Evolutionary conservation across 2,888 invertebrate species (phyloP), one percentile per base, ranked within the genome.

Genomic region (Melinaea menophilus): DNA sequence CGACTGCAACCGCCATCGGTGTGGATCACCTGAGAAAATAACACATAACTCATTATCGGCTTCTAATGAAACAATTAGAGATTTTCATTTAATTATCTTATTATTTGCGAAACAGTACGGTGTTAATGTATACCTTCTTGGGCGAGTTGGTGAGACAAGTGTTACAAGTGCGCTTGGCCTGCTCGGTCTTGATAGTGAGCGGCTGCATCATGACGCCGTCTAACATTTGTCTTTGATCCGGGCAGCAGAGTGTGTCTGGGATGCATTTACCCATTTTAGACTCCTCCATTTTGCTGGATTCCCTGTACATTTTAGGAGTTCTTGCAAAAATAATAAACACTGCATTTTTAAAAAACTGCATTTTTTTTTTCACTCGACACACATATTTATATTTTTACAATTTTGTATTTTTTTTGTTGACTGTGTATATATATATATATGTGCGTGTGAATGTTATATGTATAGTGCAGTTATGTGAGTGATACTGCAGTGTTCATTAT

Each of bases 1-100:
- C 94, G 88, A 78, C 94, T 94, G 80, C 94, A 95, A 2, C 94
- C 94, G 62, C 92, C 91, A 71, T 92, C 92, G 41, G 90, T 77
- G 74, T 89, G 90, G 62, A 88, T 79, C n/a, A 89, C 79, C 90
- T 90, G 13, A 7, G 13, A 35, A 51, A 31, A 61, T 4, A 22
- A 7, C 12, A 5, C 7, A 31, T 9, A n/a, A 31, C 51, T 51
- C 7, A 9, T 51, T 51, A 51, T 51, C 2, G 31, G 5, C 7
- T 9, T 51, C 48, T 31, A 31, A 31, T 51, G 2, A 22, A 11
- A 51, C 7, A 51, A 51, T 9, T 2, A 31, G 13, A 57, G 37
- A 51, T 22, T 37, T 7, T 33, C 48, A 31, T 31, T 48, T 57
- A 41, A 34, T 13, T 61, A 9, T 13, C 12, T 35, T 51, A 61